Conservation (phyloP, 2,797 vertebrate species). For the Melanotaenia maccullochi region DNA sequence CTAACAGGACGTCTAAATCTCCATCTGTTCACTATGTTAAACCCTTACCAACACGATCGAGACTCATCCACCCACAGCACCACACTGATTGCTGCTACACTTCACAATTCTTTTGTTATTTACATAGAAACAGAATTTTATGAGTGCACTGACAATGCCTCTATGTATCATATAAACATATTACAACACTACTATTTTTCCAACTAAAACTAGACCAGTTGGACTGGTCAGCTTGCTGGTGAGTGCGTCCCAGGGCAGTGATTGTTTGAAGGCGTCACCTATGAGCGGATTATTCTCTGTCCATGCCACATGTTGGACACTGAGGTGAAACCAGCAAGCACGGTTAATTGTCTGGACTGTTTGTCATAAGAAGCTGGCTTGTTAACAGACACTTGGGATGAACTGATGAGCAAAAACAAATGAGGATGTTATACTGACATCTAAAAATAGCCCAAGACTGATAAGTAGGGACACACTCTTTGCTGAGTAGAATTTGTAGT, state of each 20-base stretch:
- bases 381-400: conserved; percentile 2
- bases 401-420: conserved; percentile 32
- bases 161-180: conserved; percentile 1
- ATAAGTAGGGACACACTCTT: conserved; percentile 23
- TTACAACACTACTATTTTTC: neutral
- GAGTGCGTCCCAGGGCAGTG: neutral
- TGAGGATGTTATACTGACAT: conserved; percentile 14
- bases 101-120: neutral
- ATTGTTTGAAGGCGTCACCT: conserved; percentile 19
- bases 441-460: conserved; percentile 42
- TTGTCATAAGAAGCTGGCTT: neutral
- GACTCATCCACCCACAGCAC: conserved; percentile 15
- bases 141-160: conserved; percentile 2
- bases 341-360: neutral
- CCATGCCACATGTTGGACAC: conserved; percentile 16
- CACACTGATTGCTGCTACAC: conserved; percentile 3
- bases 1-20: conserved; percentile 71
- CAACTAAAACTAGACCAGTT: neutral
- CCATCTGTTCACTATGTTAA: conserved; percentile 79
- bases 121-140: neutral
- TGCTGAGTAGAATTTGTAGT: conserved; percentile 37
- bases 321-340: neutral
- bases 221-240: neutral
- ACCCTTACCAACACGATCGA: conserved; percentile 43
- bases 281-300: conserved; percentile 33